Conservation (phyloP, 2,113 vertebrate species). For the Heptranchias perlo region DNA sequence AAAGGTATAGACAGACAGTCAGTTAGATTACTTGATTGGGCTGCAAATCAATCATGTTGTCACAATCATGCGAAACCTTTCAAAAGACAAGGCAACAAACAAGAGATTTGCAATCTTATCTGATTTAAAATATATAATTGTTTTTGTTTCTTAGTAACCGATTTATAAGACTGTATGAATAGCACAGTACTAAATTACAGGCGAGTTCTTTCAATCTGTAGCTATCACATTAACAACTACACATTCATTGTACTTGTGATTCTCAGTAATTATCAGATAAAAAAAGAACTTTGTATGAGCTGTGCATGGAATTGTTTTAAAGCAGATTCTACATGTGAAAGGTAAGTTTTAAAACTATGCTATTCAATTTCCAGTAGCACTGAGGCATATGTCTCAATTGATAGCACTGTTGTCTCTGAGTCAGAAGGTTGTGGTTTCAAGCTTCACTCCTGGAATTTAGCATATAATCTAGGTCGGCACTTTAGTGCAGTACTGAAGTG, state of each 20-base stretch:
- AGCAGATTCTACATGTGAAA: not conserved
- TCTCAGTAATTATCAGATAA: not conserved
- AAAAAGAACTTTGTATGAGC: too few species aligned
- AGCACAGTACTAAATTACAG: not conserved
- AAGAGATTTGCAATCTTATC: not conserved
- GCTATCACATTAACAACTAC: not conserved
- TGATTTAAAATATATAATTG: conserved; percentile 17
- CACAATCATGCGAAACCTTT: not conserved
- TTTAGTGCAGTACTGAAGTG: not conserved
- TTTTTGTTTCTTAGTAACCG: not conserved
- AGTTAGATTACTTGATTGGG: conserved; percentile 4
- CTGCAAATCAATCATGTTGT: not conserved
- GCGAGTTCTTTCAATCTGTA: not conserved
- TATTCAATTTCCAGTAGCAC: not conserved
- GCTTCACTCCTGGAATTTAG: not conserved
- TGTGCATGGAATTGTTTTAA: not conserved
- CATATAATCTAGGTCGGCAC: not conserved
- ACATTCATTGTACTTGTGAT: not conserved
- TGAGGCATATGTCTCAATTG: too few species aligned
- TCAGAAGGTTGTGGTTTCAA: not conserved
- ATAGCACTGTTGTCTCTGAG: not conserved
- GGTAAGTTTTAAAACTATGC: not conserved
- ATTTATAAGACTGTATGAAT: not conserved
- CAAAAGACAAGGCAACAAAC: not conserved
- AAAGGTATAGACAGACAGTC: not conserved